Evolutionary conservation across 2,797 vertebrate species (phyloP), one percentile per base, ranked within the genome.

Genomic region (Myotis planiceps): DNA sequence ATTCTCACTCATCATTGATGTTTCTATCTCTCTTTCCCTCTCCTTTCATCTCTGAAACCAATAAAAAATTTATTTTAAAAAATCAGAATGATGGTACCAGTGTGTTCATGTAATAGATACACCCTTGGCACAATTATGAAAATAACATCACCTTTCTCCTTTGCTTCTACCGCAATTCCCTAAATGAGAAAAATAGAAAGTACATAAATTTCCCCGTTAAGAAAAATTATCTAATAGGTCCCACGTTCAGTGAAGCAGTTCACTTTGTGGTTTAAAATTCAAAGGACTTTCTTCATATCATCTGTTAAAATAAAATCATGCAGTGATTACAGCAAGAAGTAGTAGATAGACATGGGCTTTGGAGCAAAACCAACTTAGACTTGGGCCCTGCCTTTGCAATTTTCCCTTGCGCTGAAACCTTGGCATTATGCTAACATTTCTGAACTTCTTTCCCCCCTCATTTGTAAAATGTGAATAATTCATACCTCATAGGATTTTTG

Each of bases 401-500:
- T 87, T 92, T 92, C 68, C 87, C 76, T 69, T 90, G 78, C 25
- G 78, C 29, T 92, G 74, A 75, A 82, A 39, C 66, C 32, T 91
- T 78, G 66, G 68, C 63, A 66, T 87, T 69, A 37, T 34, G 68
- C 76, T 96, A 74, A 65, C 55, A 68, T 97, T 88, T 89, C 53
- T 74, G 55, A 55, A 71, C 65, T 29, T 58, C 5, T 79, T 55
- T 49, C 45, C 14, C 75, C 71, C 14, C 83, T 83, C 39, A 92
- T 92, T 96, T 91, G 58, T 80, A 72, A 96, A 90, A 92, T 63
- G 47, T 90, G 89, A 91, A 92, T 95, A 94, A 96, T 90, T 94
- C 68, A 90, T 92, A 63, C 69, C 78, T 93, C 76, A n/a, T 76
- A 88, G 55, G 80, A 93, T 78, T 94, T 94, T 90, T 55, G 83